Evolutionary conservation across 1,140 invertebrate genomes (phyloP).

Genomic region (Parapsyche elsis): DNA sequence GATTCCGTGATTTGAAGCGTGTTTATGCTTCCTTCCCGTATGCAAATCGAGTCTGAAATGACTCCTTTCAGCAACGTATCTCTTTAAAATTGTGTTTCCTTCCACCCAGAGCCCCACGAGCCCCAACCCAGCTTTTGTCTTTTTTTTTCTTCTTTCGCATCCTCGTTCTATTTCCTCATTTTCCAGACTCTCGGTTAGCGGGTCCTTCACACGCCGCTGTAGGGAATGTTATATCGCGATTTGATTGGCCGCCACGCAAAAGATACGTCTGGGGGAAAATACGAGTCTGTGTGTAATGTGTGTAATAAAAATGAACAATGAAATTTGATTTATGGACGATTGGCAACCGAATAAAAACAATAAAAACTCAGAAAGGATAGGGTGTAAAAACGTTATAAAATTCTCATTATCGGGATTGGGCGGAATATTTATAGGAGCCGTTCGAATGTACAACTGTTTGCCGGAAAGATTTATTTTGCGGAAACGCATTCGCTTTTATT

Average conservation of each 20-base stretch:
- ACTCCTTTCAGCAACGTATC: conserved; percentile 41
- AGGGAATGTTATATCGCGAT: background rate
- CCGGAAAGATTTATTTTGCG: conserved; percentile 9
- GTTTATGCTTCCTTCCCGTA: conserved; percentile 45
- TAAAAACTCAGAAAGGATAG: conserved; percentile 10
- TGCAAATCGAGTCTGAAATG: conserved; percentile 47
- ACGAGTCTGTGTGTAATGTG: background rate
- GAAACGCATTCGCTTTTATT: conserved; percentile 23
- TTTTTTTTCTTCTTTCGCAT: background rate
- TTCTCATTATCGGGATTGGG: conserved; percentile 31
- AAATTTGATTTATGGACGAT: conserved; percentile 38
- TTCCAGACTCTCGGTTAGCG: background rate
- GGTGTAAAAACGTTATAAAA: conserved; percentile 25
- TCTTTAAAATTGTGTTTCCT: conserved; percentile 44
- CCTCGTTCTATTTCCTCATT: background rate
- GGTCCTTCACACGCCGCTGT: background rate
- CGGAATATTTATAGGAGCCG: conserved; percentile 27
- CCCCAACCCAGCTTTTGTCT: background rate
- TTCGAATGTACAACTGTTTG: conserved; percentile 15
- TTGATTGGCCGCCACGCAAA: background rate
- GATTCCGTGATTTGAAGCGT: conserved; percentile 27
- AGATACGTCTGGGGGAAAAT: background rate
- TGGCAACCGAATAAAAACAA: conserved; percentile 37
- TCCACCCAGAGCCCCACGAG: background rate
- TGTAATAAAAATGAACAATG: conserved; percentile 36